phyloP scores from a whole-genome alignment of 1,140 invertebrate species.

The Sitodiplosis mosellana region DNA sequence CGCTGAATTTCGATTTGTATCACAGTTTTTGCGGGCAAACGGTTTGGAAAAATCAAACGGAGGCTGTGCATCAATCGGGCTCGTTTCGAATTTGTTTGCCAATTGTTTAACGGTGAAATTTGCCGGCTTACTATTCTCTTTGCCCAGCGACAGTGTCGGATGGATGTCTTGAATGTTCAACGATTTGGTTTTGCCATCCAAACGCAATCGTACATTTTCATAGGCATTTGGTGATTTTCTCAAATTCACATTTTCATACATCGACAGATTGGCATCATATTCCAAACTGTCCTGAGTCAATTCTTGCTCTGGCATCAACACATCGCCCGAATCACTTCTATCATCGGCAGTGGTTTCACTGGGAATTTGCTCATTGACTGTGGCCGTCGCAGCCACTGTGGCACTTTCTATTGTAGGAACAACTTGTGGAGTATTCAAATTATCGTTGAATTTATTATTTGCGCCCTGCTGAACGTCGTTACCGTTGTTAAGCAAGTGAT shows the following conservation, averaged over 20 bases:
- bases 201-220: slow-evolving; percentile 27
- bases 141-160: slow-evolving; percentile 6
- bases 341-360: too few species aligned
- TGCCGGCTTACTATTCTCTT: slow-evolving; percentile 3
- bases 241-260: slow-evolving; percentile 24
- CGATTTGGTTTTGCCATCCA: neutral
- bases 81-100: slow-evolving; percentile 34
- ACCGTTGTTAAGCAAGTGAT: slow-evolving; percentile 14
- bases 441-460: too few species aligned
- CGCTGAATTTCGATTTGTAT: slow-evolving; percentile 6
- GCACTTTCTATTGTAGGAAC: slow-evolving; percentile 7
- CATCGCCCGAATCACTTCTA: neutral
- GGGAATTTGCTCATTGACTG: neutral
- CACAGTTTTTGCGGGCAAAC: slow-evolving; percentile 11
- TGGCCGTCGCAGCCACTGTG: slow-evolving; percentile 5
- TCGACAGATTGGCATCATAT: slow-evolving; percentile 6
- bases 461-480: neutral
- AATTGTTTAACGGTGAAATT: slow-evolving; percentile 32
- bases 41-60: slow-evolving; percentile 19
- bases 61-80: slow-evolving; percentile 25
- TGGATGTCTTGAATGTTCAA: slow-evolving; percentile 3
- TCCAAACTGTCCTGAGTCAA: slow-evolving; percentile 5
- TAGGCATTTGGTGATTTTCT: slow-evolving; percentile 27
- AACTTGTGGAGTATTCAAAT: neutral
- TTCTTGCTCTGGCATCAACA: slow-evolving; percentile 3